Conservation (phyloP, 2,113 vertebrate species). For the Odobenus rosmarus region DNA sequence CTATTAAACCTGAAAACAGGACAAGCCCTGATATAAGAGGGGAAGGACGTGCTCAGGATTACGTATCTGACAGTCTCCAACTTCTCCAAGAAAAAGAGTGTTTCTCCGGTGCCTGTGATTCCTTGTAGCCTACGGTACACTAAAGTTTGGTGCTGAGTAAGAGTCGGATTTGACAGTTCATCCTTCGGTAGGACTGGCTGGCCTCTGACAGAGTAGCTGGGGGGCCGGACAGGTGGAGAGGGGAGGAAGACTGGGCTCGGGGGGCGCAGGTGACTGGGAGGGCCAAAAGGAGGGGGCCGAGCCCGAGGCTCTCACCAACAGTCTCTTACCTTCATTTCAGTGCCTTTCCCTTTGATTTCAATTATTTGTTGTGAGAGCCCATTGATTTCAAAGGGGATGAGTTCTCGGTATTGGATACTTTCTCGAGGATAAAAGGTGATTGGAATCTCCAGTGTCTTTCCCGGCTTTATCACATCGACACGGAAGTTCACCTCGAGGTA, state of each 20-base stretch:
- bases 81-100: not conserved
- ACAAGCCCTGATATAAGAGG: not conserved
- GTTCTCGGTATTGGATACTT: conserved; percentile 85
- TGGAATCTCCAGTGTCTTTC: conserved; percentile 85
- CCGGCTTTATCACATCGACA: conserved; percentile 83
- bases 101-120: not conserved
- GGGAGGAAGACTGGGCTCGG: not conserved
- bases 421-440: conserved; percentile 91
- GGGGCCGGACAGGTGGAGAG: not conserved
- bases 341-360: conserved; percentile 90
- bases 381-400: conserved; percentile 90
- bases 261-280: not conserved
- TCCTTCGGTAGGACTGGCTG: not conserved
- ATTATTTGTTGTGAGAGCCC: conserved; percentile 85
- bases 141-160: not conserved
- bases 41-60: not conserved
- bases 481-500: conserved; percentile 86
- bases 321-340: conserved; percentile 90
- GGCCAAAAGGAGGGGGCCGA: not conserved
- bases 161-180: not conserved
- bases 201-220: not conserved
- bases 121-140: not conserved
- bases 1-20: not conserved
- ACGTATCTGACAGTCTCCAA: not conserved
- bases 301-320: fast-evolving